phyloP scores from a whole-genome alignment of 30 jellyfish, hydroid and myxozoan genomes.

The Aurelia aurita complex sp. Pacific region DNA sequence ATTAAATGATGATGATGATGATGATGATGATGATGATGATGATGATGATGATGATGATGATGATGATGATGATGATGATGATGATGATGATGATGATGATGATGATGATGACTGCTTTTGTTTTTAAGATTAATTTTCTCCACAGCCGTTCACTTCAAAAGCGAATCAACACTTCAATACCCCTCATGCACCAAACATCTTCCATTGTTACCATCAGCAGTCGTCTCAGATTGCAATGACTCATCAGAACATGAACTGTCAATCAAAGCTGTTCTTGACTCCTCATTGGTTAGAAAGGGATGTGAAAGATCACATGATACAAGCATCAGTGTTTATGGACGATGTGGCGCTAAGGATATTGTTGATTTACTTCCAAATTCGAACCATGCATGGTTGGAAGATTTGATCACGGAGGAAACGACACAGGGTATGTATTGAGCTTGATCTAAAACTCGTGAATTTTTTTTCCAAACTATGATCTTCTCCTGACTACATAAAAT shows the following conservation, averaged over 20 bases:
- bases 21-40: too few species aligned
- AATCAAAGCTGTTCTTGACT: constrained; percentile 53
- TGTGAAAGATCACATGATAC: constrained; percentile 69
- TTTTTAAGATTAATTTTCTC: too few species aligned
- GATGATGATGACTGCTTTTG: too few species aligned
- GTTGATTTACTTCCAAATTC: constrained; percentile 65
- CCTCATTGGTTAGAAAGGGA: constrained; percentile 72
- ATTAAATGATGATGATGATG: too few species aligned
- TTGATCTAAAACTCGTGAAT: too few species aligned
- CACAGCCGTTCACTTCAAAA: constrained; percentile 14
- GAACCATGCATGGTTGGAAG: constrained; percentile 54
- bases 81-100: too few species aligned
- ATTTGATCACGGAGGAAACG: constrained; percentile 46
- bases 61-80: too few species aligned
- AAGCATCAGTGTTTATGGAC: constrained; percentile 28
- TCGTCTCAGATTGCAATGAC: constrained; percentile 45
- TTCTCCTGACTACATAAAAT: too few species aligned
- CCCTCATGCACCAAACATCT: constrained; percentile 65
- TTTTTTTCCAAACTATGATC: too few species aligned
- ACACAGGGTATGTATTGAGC: constrained; percentile 49
- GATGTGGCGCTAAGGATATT: constrained; percentile 55
- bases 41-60: too few species aligned
- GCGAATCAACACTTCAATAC: constrained; percentile 16
- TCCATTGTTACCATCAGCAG: constrained; percentile 27
- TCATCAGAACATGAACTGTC: constrained; percentile 48